Conservation (phyloP, 2,888 invertebrate genomes). For the Nephrotoma guestfalica region DNA sequence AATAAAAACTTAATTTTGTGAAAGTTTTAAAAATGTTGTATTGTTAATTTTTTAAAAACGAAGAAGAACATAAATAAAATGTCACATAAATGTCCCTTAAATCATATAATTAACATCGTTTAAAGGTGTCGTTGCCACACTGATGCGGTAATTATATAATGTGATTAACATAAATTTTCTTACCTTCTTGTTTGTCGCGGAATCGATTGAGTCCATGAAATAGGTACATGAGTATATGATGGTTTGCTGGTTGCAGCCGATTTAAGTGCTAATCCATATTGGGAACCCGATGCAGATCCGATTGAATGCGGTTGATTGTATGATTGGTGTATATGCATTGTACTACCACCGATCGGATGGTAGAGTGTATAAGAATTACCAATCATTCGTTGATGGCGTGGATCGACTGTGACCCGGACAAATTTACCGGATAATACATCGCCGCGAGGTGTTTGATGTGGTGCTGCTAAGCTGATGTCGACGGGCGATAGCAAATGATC, state of each 20-base stretch:
- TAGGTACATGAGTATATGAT: constrained; percentile 24
- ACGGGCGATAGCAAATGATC: background rate
- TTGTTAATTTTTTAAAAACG: background rate
- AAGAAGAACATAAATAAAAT: background rate
- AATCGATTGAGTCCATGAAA: constrained; percentile 33
- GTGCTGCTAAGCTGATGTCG: background rate
- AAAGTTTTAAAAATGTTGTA: background rate
- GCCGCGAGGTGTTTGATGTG: background rate
- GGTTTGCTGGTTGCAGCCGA: constrained; percentile 26
- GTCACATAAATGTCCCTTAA: background rate
- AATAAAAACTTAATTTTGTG: background rate
- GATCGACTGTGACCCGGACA: constrained; percentile 11
- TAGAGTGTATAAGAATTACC: background rate
- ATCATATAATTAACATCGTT: background rate
- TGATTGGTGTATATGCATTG: constrained; percentile 11
- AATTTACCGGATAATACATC: constrained; percentile 10
- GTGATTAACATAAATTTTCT: background rate
- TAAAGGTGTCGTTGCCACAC: background rate
- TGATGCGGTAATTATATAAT: background rate
- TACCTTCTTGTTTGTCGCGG: constrained; percentile 33
- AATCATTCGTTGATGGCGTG: constrained; percentile 2
- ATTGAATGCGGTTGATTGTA: constrained; percentile 15
- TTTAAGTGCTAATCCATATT: constrained; percentile 30
- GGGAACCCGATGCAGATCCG: constrained; percentile 16
- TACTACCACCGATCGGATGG: constrained; percentile 5